Evolutionary conservation across 2,888 invertebrate species (phyloP), one percentile per base, ranked within the genome.

Genomic region (Cenopis cana): DNA sequence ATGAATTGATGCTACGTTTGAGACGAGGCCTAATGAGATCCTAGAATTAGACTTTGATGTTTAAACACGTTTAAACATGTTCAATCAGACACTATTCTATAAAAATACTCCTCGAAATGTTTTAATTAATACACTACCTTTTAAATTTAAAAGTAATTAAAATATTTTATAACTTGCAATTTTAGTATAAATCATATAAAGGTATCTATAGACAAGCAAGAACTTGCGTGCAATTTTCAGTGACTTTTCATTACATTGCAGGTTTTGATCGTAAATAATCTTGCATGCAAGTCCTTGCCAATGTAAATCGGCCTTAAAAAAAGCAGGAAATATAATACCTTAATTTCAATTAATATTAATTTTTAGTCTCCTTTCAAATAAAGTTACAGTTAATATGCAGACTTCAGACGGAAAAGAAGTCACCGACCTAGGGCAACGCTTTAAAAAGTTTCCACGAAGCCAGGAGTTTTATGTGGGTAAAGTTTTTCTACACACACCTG

Each of bases 401-500:
- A 64, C 64, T 64, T 33, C 33, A 29, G 33, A 33, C 17, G 33
- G 29, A 66, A 66, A 54, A 55, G 56, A 62, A 18, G n/a, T n/a
- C 56, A 14, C 55, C 54, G 57, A 41, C 71, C 66, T 71, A 71
- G 55, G 66, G 60, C 71, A 71, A 71, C 57, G 20, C 50, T 71
- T 54, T n/a, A 69, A 68, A 74, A 77, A 75, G 73, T 75, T 75
- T 66, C 54, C 33, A 12, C 65, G 56, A 46, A 54, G 60, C 67
- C 50, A 68, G 6, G 66, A 69, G 69, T 71, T 66, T 71, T 68
- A 60, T 64, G 73, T 55, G 71, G 74, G 77, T 76, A 80, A 86
- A 85, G 83, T 85, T 85, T 86, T 83, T 82, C 82, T 81, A 85
- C 85, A 86, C 85, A 81, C 84, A 81, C 79, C 80, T 80, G 75